phyloP scores from a whole-genome alignment of 2,113 vertebrate species.

The Ia io region DNA sequence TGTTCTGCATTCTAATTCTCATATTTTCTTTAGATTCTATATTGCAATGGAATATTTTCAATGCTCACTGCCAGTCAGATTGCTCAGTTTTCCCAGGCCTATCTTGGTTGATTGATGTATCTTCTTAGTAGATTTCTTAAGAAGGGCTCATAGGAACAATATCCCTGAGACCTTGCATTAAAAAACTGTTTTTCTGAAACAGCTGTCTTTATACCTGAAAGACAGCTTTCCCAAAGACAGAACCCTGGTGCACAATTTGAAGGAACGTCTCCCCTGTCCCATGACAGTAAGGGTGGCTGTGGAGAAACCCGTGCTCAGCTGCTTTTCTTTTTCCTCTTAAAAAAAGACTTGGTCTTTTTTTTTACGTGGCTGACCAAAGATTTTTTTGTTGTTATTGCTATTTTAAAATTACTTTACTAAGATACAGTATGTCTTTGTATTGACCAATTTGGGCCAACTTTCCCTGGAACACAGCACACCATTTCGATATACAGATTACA shows the following conservation, averaged over 20 bases:
- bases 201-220: neutral
- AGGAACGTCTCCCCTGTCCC: neutral
- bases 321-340: slow-evolving; percentile 11
- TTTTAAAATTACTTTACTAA: slow-evolving; percentile 25
- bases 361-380: neutral
- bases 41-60: neutral
- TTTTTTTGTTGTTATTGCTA: neutral
- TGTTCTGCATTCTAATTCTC: neutral
- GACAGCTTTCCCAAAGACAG: neutral
- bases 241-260: neutral
- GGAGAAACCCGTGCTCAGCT: neutral
- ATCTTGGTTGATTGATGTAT: neutral
- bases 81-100: neutral
- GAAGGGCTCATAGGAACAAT: neutral
- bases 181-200: neutral
- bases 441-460: slow-evolving; percentile 5
- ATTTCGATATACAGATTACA: neutral
- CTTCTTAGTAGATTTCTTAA: neutral
- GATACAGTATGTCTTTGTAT: neutral
- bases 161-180: neutral
- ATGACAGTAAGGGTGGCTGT: neutral
- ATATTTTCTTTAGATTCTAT: neutral
- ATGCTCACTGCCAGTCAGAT: neutral
- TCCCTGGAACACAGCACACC: neutral
- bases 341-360: neutral